Evolutionary conservation across 2,113 vertebrate species (phyloP), one percentile per base, ranked within the genome.

Genomic region (Peucedramus taeniatus): DNA sequence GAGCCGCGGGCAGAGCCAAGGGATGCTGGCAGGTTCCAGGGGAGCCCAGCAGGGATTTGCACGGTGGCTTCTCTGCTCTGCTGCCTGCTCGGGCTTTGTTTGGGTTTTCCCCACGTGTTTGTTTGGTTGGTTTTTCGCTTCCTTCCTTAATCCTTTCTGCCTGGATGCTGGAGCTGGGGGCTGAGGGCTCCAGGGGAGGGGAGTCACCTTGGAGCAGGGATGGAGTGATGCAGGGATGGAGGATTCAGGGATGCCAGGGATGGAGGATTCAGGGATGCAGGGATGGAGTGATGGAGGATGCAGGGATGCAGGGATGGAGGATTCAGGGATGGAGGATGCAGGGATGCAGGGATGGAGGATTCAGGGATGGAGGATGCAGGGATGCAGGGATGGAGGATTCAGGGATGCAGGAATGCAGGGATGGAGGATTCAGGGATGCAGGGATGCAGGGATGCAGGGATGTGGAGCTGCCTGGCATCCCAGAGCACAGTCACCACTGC

Each of bases 71-170:
- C 57, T 69, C 57, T 30, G 94, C 96, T 93, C 90, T 74, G 3
- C 21, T 83, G 79, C 74, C 94, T 21, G 40, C 9, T 16, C 56
- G 14, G 72, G 9, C 56, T 42, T 80, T 94, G 95, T 96, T 95
- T 94, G 96, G 94, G 90, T 72, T 95, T 87, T 47, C 86, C 91
- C 83, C 35, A 13, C 2, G 35, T 64, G 76, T 81, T 77, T 86
- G 90, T 50, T 94, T 85, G 44, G 16, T 93, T 80, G 51, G 89
- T 83, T 83, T 64, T 35, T 93, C 13, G 0, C 30, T 94, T 84
- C 76, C 60, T 89, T 13, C 89, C 72, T 61, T 93, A 93, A 95
- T 96, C 93, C 86, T 71, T 91, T 81, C 88, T 87, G 91, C 51
- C 60, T 93, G 79, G 56, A 35, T n/a, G 94, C 68, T 89, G 76